phyloP scores from a whole-genome alignment of 2,797 vertebrate species.

The Pangasius mekongensis region DNA sequence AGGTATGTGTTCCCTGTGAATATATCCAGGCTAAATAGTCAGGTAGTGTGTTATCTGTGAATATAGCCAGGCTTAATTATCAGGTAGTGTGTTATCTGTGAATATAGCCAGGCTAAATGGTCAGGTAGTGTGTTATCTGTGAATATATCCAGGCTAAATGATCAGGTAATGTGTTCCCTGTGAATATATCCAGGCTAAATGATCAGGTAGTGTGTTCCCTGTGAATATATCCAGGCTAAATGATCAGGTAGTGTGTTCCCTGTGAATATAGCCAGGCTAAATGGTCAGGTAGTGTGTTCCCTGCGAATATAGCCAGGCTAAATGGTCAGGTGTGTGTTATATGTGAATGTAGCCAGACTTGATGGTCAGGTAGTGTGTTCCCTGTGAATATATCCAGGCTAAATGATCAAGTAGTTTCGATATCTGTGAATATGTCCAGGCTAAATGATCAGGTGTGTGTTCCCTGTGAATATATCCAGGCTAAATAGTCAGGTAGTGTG shows the following conservation, averaged over 20 bases:
- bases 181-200: too few species aligned
- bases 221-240: neutral
- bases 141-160: too few species aligned
- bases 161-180: too few species aligned
- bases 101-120: neutral
- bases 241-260: neutral
- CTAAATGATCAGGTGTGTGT: neutral
- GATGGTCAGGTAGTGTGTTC: neutral
- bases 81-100: neutral
- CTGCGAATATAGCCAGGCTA: neutral
- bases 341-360: too few species aligned
- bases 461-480: neutral
- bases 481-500: neutral
- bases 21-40: neutral
- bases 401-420: neutral
- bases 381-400: neutral
- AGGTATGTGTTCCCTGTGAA: too few species aligned
- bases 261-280: neutral
- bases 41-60: neutral
- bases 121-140: neutral
- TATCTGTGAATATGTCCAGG: neutral
- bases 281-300: neutral
- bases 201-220: too few species aligned
- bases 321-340: too few species aligned
- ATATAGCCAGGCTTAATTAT: too few species aligned